Evolutionary conservation across 2,113 vertebrate species (phyloP).

Genomic region (Sterrhoptilus dennistouni): DNA sequence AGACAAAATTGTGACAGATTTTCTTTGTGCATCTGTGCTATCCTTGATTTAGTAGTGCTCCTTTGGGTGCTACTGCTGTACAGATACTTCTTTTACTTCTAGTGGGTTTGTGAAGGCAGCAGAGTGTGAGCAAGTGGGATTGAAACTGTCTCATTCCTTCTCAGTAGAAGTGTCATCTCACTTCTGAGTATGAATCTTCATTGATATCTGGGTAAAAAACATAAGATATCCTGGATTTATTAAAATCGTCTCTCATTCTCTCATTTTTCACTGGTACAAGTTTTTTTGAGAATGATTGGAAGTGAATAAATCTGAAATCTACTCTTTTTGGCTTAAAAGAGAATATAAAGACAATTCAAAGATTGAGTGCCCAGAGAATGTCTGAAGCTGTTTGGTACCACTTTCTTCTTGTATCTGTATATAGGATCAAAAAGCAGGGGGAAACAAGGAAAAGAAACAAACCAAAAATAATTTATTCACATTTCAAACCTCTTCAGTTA

Average conservation of each 20-base stretch:
- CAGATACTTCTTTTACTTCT: background rate
- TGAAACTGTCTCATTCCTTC: background rate
- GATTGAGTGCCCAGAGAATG: background rate
- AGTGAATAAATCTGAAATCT: background rate
- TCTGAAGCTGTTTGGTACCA: background rate
- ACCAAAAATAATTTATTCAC: background rate
- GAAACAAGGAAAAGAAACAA: background rate
- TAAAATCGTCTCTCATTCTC: background rate
- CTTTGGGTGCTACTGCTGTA: background rate
- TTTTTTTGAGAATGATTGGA: background rate
- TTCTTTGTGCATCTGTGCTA: background rate
- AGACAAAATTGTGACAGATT: background rate
- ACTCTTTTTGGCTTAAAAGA: background rate
- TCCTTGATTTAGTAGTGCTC: background rate
- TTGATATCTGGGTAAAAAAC: background rate
- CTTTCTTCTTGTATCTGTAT: background rate
- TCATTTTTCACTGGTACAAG: background rate
- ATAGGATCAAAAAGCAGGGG: background rate
- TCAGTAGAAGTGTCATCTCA: background rate
- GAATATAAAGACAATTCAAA: background rate
- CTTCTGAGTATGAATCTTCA: background rate
- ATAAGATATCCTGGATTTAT: background rate
- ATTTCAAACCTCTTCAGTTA: background rate
- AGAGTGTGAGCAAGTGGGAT: background rate
- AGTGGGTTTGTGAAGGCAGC: background rate